Conservation (phyloP, 2,888 invertebrate genomes). For the Sturmia bella region DNA sequence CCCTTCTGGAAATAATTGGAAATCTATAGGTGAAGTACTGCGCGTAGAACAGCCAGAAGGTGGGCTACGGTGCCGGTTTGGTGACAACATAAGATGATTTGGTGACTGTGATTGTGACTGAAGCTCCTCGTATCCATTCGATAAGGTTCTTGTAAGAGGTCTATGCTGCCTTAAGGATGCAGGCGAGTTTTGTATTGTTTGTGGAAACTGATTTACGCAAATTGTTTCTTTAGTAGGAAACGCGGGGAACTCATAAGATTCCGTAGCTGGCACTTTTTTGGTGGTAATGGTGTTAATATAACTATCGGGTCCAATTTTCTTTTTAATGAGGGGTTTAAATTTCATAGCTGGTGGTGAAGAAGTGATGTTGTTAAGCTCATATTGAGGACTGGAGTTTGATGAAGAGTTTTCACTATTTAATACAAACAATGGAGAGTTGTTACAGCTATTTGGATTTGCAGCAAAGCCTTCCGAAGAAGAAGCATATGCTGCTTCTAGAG, state of each 20-base stretch:
- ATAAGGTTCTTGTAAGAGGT: conserved; percentile 86
- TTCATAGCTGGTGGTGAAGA: conserved; percentile 78
- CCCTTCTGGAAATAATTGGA: conserved; percentile 74
- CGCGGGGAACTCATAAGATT: conserved; percentile 80
- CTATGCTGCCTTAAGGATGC: conserved; percentile 83
- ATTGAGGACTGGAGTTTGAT: conserved; percentile 71
- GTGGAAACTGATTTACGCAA: conserved; percentile 59
- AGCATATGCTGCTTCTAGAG: conserved; percentile 56
- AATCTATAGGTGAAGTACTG: conserved; percentile 81
- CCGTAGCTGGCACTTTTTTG: conserved; percentile 80
- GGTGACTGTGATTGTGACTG: conserved; percentile 75
- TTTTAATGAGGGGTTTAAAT: conserved; percentile 84
- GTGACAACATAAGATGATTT: conserved; percentile 76
- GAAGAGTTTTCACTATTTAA: conserved; percentile 69
- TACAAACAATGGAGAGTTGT: conserved; percentile 76
- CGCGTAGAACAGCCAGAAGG: conserved; percentile 82
- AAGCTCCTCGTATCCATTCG: conserved; percentile 81
- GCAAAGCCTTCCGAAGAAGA: conserved; percentile 79
- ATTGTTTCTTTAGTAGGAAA: conserved; percentile 75
- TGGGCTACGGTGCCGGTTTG: conserved; percentile 79
- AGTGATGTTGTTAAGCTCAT: conserved; percentile 69
- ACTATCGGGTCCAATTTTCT: conserved; percentile 88
- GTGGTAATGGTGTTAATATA: conserved; percentile 85
- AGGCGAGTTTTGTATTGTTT: conserved; percentile 59
- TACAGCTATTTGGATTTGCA: conserved; percentile 73